Evolutionary conservation across 2,113 vertebrate genomes (phyloP).

Genomic region (Pelmatolapia mariae): DNA sequence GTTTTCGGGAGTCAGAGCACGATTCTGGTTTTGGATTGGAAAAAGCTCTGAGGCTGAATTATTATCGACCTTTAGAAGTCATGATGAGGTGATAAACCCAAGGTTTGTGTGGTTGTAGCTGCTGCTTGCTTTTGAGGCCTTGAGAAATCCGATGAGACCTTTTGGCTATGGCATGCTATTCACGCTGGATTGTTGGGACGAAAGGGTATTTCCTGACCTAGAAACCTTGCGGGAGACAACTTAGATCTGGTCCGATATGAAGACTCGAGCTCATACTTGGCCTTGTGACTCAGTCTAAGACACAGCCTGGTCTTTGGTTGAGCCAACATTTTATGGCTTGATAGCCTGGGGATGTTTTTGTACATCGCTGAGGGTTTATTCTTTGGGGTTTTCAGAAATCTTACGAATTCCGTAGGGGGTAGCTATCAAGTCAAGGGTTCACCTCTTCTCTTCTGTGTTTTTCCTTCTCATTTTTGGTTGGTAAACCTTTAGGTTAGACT

Average conservation of each 20-base stretch:
- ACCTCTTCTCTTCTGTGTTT: not conserved
- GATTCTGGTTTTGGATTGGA: conserved; percentile 10
- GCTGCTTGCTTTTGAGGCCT: not conserved
- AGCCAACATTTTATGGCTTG: conserved; percentile 6
- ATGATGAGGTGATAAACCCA: conserved; percentile 22
- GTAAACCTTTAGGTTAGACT: not conserved
- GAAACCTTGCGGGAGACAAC: conserved; percentile 7
- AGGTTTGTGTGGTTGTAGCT: not conserved
- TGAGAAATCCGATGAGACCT: not conserved
- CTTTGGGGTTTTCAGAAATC: not conserved
- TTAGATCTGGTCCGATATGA: not conserved
- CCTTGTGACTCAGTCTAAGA: conserved; percentile 34
- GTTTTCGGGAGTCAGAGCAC: not conserved
- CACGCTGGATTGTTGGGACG: not conserved
- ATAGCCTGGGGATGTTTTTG: not conserved
- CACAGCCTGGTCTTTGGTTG: not conserved
- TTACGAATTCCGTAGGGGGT: not conserved
- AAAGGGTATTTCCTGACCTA: conserved; percentile 45
- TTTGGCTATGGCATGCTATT: not conserved
- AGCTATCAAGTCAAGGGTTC: not conserved
- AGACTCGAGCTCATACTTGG: not conserved
- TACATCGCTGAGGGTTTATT: not conserved
- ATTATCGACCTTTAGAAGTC: not conserved
- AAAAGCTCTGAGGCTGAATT: not conserved
- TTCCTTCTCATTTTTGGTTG: not conserved